Evolutionary conservation across 2,113 vertebrate species (phyloP).

Genomic region (Lipotes vexillifer): DNA sequence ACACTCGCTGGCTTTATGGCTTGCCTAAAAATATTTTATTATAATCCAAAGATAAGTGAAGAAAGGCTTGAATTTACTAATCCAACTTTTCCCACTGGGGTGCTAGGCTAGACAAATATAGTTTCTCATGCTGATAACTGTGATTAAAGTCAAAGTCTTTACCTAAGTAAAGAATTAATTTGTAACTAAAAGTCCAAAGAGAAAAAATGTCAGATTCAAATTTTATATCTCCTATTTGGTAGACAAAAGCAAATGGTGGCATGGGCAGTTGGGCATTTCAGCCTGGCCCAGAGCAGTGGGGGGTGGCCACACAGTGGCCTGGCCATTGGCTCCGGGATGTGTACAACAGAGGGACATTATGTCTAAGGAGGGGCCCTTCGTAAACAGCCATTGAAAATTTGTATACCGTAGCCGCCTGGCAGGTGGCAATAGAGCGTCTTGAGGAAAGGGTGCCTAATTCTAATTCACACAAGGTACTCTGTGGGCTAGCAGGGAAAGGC

Average conservation of each 20-base stretch:
- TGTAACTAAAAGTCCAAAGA: background rate
- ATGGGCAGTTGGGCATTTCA: background rate
- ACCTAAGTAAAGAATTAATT: background rate
- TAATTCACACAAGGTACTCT: background rate
- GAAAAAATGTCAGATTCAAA: background rate
- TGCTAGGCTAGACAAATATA: background rate
- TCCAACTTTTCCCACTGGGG: background rate
- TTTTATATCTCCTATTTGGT: background rate
- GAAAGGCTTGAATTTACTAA: background rate
- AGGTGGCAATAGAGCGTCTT: background rate
- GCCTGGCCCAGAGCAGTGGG: background rate
- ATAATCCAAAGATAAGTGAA: background rate
- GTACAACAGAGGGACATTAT: fast-evolving
- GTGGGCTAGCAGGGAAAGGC: background rate
- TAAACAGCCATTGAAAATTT: fast-evolving
- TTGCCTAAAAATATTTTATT: constrained; percentile 4
- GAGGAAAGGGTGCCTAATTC: background rate
- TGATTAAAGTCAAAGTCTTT: background rate
- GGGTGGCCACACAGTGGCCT: background rate
- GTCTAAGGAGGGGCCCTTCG: background rate
- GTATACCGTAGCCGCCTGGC: background rate
- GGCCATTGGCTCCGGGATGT: fast-evolving
- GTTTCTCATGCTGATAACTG: background rate
- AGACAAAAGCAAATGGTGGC: background rate
- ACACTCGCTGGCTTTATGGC: background rate